These are phyloP conservation scores for Chaetodon trifascialis DNA, from an alignment of 2,113 vertebrate species.

Conservation along the genomic window DNA sequence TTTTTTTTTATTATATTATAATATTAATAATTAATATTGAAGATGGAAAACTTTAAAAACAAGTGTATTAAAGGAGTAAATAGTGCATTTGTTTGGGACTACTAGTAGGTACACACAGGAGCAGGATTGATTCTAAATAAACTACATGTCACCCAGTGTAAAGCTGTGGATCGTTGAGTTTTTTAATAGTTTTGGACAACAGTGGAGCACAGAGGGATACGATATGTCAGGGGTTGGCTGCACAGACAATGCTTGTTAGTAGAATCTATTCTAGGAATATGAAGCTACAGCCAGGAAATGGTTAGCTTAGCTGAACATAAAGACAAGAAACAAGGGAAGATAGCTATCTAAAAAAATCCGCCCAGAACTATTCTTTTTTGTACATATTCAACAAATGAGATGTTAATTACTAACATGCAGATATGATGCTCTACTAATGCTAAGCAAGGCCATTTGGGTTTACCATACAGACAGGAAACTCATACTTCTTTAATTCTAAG, in stretches of 20 bases:
- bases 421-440: not conserved
- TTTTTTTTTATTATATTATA: too few species aligned
- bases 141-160: not conserved
- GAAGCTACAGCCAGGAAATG: too few species aligned
- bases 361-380: not conserved
- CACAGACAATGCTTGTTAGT: not conserved
- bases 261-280: not conserved
- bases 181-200: constrained; percentile 11
- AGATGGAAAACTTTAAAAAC: not conserved
- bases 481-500: not conserved
- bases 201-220: not conserved
- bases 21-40: too few species aligned
- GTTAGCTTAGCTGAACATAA: not conserved
- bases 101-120: too few species aligned
- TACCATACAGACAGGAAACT: not conserved
- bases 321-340: not conserved
- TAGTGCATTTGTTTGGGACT: not conserved
- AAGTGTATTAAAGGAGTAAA: not conserved
- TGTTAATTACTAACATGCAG: not conserved
- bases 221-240: not conserved
- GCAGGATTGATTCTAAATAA: not conserved
- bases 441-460: not conserved
- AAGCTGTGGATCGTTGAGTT: not conserved
- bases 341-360: not conserved
- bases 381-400: not conserved